These are phyloP conservation scores for Nasonia oneida DNA, from an alignment of 2,888 invertebrate species.

Conservation along the genomic window DNA sequence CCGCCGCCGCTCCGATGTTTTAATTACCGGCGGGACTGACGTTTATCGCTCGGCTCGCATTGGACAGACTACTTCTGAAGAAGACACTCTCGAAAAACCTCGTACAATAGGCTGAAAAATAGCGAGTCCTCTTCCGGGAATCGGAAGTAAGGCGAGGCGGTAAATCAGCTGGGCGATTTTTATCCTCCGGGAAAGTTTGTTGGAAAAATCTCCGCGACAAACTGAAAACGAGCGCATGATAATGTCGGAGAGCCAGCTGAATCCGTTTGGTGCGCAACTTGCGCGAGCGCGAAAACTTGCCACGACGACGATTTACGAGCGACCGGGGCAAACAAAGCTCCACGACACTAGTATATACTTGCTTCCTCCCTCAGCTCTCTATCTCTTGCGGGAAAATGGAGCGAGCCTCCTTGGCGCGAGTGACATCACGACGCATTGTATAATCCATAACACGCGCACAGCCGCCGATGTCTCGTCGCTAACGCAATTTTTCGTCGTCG, in stretches of 20 bases:
- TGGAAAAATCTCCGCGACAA: constrained; percentile 41
- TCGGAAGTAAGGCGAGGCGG: constrained; percentile 21
- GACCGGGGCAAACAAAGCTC: not conserved
- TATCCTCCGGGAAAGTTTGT: constrained; percentile 48
- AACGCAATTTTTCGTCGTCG: not conserved
- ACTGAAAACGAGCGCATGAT: constrained; percentile 58
- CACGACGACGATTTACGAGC: constrained; percentile 6
- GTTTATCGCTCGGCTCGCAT: not conserved
- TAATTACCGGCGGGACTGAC: constrained; percentile 6
- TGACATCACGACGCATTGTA: not conserved
- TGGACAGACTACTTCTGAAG: not conserved
- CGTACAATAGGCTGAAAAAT: constrained; percentile 9
- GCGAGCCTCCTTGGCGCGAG: constrained; percentile 46
- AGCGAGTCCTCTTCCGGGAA: not conserved
- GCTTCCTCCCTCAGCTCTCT: not conserved
- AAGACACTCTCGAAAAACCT: not conserved
- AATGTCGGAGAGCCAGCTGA: constrained; percentile 39
- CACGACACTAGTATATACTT: not conserved
- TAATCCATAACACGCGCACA: not conserved
- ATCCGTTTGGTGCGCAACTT: not conserved
- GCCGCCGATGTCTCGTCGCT: not conserved
- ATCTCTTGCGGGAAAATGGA: constrained; percentile 31
- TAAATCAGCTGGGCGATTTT: constrained; percentile 49
- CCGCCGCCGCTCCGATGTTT: not conserved
- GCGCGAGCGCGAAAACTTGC: constrained; percentile 10